These are phyloP conservation scores for Caranx melampygus DNA, from an alignment of 2,113 vertebrate genomes.

Conservation along the genomic window DNA sequence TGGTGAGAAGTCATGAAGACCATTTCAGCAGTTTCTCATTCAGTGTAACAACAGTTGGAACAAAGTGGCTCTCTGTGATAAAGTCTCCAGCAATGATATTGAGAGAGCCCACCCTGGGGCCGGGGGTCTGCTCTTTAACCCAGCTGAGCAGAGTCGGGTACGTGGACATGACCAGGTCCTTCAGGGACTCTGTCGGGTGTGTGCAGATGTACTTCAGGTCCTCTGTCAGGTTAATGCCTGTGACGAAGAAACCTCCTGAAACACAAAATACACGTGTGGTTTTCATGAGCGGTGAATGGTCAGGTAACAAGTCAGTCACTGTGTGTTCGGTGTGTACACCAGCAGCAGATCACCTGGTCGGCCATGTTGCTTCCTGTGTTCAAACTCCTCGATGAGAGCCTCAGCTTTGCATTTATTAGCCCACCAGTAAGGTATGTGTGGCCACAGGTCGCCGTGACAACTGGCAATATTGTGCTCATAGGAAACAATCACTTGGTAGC, in stretches of 20 bases:
- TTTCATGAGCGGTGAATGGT: neutral
- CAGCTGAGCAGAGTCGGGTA: conserved; percentile 81
- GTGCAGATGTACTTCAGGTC: conserved; percentile 86
- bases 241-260: conserved; percentile 85
- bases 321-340: no score
- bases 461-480: conserved; percentile 78
- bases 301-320: no score
- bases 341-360: conserved; percentile 77
- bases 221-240: conserved; percentile 86
- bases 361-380: conserved; percentile 77
- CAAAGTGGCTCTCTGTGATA: conserved; percentile 80
- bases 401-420: conserved; percentile 85
- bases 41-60: conserved; percentile 78
- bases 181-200: conserved; percentile 84
- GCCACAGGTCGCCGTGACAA: conserved; percentile 80
- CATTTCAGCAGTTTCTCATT: conserved; percentile 81
- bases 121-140: conserved; percentile 81
- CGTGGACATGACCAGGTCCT: conserved; percentile 84
- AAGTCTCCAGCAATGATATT: conserved; percentile 88
- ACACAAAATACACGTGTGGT: conserved; percentile 1
- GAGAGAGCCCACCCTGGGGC: conserved; percentile 66
- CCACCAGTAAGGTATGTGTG: conserved; percentile 87
- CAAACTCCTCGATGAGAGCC: conserved; percentile 83
- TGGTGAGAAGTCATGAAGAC: conserved; percentile 46
- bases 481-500: conserved; percentile 82